Conservation (phyloP, 2,797 vertebrate genomes). For the Helicolenus hilgendorfi region DNA sequence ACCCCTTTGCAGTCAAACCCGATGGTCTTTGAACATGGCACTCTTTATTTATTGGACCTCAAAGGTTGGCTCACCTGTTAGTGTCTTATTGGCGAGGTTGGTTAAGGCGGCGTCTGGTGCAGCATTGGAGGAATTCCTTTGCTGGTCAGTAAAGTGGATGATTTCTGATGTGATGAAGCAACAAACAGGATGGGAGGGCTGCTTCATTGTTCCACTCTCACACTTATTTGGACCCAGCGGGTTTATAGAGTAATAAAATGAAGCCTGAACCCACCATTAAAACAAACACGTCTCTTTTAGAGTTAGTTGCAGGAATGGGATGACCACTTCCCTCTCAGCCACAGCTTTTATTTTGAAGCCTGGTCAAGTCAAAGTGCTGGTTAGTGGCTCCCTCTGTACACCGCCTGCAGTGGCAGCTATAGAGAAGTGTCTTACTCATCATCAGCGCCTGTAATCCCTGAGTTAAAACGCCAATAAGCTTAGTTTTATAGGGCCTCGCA, state of each 20-base stretch:
- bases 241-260: conserved; percentile 63
- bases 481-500: conserved; percentile 10
- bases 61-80: background rate
- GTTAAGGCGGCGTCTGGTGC: background rate
- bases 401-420: background rate
- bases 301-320: background rate
- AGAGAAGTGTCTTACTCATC: conserved; percentile 21
- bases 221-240: conserved; percentile 26
- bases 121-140: conserved; percentile 1
- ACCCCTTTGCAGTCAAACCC: conserved; percentile 3
- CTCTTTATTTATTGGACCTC: background rate
- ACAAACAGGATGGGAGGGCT: background rate
- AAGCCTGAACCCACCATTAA: conserved; percentile 19
- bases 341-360: background rate
- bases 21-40: background rate
- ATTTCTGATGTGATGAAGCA: conserved; percentile 1
- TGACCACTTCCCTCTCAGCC: conserved; percentile 37
- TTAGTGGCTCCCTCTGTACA: background rate
- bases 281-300: conserved; percentile 40
- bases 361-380: background rate
- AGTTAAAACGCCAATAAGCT: conserved; percentile 46
- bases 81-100: background rate
- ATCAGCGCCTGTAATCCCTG: conserved; percentile 29
- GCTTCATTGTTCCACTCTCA: conserved; percentile 34
- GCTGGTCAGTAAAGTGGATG: background rate